Conservation (phyloP, 1,140 invertebrate genomes). For the Tetramorium parvispinum region DNA sequence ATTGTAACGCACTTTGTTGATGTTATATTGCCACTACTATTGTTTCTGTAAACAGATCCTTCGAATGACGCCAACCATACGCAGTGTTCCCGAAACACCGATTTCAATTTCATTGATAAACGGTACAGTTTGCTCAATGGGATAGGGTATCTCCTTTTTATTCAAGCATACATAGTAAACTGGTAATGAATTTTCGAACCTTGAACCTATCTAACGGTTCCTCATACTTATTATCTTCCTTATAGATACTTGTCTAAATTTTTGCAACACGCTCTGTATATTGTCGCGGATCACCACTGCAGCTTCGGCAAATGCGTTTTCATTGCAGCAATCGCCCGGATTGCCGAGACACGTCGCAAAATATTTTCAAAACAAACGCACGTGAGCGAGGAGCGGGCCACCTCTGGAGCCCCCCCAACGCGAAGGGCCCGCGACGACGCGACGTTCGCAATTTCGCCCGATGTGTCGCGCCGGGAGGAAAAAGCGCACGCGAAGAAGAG, state of each 20-base stretch:
- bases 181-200: neutral
- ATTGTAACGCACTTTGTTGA: neutral
- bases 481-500: constrained; percentile 4
- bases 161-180: neutral
- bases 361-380: constrained; percentile 39
- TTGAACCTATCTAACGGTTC: neutral
- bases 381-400: neutral
- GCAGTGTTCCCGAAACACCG: neutral
- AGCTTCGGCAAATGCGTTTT: constrained; percentile 9
- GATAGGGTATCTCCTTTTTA: neutral
- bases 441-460: neutral
- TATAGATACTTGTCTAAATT: neutral
- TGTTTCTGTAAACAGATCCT: constrained; percentile 21
- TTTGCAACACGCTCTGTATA: neutral
- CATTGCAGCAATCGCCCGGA: neutral
- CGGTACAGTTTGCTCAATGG: neutral
- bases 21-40: neutral
- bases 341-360: neutral
- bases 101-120: neutral
- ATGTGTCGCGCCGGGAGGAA: neutral
- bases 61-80: neutral
- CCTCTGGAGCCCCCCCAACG: neutral
- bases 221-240: too few species aligned
- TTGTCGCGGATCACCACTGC: neutral
- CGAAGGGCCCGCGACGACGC: too few species aligned